A percentile compares a stretch with the other conserved stretches of the same genome.
phyloP scores from a whole-genome alignment of 2,888 invertebrate species.

The Aspidiotus rigidus region DNA sequence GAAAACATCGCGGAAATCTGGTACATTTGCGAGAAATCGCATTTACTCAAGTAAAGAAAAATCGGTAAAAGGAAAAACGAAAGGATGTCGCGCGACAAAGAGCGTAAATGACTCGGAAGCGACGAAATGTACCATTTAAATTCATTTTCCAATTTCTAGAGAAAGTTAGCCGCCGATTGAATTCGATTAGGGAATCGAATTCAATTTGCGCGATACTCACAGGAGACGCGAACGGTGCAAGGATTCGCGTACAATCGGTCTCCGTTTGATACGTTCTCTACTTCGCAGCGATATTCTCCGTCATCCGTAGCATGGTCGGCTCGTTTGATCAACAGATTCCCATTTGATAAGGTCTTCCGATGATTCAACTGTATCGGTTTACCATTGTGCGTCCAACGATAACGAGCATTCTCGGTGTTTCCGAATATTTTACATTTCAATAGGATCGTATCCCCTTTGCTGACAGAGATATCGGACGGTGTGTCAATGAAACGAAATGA shows the following conservation, averaged over 20 bases:
- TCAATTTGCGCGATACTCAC: neutral
- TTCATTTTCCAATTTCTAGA: too few species aligned
- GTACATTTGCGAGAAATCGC: neutral
- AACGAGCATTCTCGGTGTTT: neutral
- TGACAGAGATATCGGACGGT: neutral
- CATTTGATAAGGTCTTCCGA: neutral
- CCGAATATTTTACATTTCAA: neutral
- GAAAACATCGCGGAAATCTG: neutral
- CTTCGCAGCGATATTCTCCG: conserved; percentile 3
- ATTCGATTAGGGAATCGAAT: too few species aligned
- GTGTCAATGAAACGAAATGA: neutral
- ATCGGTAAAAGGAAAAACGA: too few species aligned
- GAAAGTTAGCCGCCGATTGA: too few species aligned
- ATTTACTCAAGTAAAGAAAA: too few species aligned
- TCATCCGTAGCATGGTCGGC: neutral
- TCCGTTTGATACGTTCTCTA: neutral
- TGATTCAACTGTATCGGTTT: neutral
- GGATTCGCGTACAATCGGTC: neutral
- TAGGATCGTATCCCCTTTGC: neutral
- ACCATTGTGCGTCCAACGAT: conserved; percentile 5
- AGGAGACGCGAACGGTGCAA: neutral
- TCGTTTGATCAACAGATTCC: conserved; percentile 2
- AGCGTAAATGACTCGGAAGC: too few species aligned
- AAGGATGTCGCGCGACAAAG: too few species aligned
- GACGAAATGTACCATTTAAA: too few species aligned